Percentiles rank a stretch among this genome's conserved stretches.
phyloP scores from a whole-genome alignment of 2,113 vertebrate species.

The Grus americana region DNA sequence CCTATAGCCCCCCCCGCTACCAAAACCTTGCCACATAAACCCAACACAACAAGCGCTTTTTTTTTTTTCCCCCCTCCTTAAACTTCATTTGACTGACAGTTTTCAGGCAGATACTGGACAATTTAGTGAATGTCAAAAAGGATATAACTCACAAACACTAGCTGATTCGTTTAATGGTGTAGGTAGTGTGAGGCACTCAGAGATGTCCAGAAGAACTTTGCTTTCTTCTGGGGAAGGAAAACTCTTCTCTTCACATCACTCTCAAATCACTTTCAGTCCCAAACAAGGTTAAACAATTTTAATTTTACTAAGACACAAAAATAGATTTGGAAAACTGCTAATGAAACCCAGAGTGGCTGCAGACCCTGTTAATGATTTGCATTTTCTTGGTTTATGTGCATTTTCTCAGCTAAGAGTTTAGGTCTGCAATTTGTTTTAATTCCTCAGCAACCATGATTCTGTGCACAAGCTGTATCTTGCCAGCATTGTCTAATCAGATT shows the following conservation, averaged over 20 bases:
- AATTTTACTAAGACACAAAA: not conserved
- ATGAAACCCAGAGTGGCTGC: not conserved
- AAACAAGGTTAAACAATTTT: not conserved
- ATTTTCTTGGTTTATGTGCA: not conserved
- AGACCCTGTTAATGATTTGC: not conserved
- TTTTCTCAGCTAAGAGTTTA: not conserved
- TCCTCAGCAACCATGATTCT: not conserved
- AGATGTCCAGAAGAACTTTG: not conserved
- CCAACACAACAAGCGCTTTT: too few relatives aligned
- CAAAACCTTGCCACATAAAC: too few relatives aligned
- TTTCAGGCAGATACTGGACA: not conserved
- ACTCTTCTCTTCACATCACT: not conserved
- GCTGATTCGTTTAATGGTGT: not conserved
- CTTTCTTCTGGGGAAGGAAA: not conserved
- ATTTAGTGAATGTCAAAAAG: not conserved
- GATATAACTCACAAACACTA: not conserved
- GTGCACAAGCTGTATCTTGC: not conserved
- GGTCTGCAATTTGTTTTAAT: not conserved
- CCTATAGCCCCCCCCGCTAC: too few relatives aligned
- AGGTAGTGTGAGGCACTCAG: not conserved
- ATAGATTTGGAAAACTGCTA: not conserved
- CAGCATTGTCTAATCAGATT: not conserved
- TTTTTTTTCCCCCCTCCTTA: not conserved
- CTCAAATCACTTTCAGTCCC: not conserved
- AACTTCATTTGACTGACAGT: not conserved